A percentile compares a stretch with the other conserved stretches of the same genome.
Evolutionary conservation across 2,113 vertebrate species (phyloP).

Genomic region (Eclectus roratus): DNA sequence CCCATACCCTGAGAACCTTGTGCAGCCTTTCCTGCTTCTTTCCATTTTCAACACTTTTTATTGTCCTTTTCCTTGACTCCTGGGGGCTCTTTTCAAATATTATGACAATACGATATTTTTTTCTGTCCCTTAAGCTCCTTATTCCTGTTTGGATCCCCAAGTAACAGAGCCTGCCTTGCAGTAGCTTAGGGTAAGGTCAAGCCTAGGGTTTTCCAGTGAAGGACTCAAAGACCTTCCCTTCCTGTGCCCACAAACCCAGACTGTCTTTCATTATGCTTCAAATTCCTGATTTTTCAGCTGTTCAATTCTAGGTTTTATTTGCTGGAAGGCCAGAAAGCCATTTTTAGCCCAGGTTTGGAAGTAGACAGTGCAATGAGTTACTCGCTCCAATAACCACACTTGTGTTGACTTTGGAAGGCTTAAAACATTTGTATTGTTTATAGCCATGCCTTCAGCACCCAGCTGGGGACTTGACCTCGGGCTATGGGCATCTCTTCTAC

Average conservation of each 20-base stretch:
- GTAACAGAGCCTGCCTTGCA: neutral
- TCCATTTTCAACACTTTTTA: neutral
- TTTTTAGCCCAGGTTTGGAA: neutral
- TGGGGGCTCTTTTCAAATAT: neutral
- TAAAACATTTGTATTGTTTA: neutral
- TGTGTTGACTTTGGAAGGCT: neutral
- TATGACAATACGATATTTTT: neutral
- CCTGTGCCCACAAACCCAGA: neutral
- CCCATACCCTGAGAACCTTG: accelerated
- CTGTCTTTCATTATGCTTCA: neutral
- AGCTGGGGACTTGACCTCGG: neutral
- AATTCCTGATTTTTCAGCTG: neutral
- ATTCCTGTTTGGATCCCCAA: neutral
- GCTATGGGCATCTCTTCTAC: neutral
- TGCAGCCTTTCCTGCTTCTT: neutral
- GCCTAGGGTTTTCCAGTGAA: neutral
- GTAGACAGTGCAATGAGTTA: neutral
- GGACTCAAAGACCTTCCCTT: neutral
- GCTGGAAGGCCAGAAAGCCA: neutral
- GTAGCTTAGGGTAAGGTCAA: no score
- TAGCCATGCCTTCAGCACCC: neutral
- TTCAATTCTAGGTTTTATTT: neutral
- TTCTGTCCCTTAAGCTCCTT: neutral
- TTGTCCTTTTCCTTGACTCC: neutral
- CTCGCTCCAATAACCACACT: neutral